Percentiles rank a stretch among this genome's conserved stretches.
Evolutionary conservation across 2,797 vertebrate species (phyloP).

Genomic region (Mustela erminea): DNA sequence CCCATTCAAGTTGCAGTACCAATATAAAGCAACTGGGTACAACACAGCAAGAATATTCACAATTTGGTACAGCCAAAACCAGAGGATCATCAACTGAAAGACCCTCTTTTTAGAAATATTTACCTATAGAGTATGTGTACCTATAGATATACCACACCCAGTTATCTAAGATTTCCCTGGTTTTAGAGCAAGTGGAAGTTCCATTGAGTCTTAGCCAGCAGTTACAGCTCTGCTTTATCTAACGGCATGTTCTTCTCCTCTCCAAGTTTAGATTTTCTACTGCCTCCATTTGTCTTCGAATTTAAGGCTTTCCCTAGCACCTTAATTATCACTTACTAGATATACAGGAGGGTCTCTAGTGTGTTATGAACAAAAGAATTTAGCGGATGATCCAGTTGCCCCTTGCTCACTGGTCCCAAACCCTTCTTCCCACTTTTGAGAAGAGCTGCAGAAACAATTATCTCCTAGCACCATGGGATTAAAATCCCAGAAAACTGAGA

Average conservation of each 20-base stretch:
- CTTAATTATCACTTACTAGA: conserved; percentile 66
- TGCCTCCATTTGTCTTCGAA: neutral
- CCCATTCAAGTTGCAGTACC: conserved; percentile 78
- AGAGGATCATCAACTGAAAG: conserved; percentile 71
- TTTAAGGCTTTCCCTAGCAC: conserved; percentile 78
- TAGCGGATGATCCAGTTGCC: neutral
- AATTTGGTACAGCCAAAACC: conserved; percentile 80
- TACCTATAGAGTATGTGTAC: conserved; percentile 69
- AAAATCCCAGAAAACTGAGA: conserved; percentile 64
- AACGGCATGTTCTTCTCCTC: conserved; percentile 75
- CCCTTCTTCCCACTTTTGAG: conserved; percentile 28
- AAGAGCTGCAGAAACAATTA: conserved; percentile 57
- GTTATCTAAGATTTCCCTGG: conserved; percentile 75
- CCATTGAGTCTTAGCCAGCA: conserved; percentile 67
- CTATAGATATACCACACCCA: conserved; percentile 70
- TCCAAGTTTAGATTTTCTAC: conserved; percentile 1
- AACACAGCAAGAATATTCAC: conserved; percentile 81
- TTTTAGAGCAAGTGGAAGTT: conserved; percentile 71
- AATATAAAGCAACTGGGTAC: conserved; percentile 83
- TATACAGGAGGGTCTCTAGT: conserved; percentile 59
- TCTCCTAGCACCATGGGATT: conserved; percentile 69
- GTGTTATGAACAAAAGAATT: conserved; percentile 58
- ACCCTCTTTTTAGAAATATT: conserved; percentile 73
- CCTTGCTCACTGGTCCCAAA: conserved; percentile 57
- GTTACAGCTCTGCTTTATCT: conserved; percentile 72